Base-by-base conservation (phyloP, 2,113 vertebrate species). In the Periophthalmodon schlosseri region DNA sequence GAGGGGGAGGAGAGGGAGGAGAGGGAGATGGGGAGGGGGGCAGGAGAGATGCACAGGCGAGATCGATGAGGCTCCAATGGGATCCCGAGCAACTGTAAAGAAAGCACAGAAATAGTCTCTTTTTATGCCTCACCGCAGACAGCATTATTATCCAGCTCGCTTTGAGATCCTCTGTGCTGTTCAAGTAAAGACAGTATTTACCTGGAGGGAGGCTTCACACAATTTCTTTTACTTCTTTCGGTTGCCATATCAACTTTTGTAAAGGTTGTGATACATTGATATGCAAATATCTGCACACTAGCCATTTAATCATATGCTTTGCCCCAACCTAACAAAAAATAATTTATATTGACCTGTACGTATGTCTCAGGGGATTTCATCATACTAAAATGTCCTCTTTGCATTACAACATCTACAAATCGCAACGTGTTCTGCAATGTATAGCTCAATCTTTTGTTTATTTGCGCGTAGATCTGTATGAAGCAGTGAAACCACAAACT, bases 21-120 rank as follows among this genome's bases (percentile, higher is more conserved):
- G 9, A 76, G 61, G 21, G 21, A 44, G 47, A 44, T 44, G 10
- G 8, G 9, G 47, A 16, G 47, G 47, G 20, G 16, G 10, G 52
- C 39, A 44, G 33, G 36, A 64, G 47, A 5, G 20, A 52, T 14
- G 61, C 12, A 23, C 20, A 44, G n/a, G 49, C 67, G 49, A 58
- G 46, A 85, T 88, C 52, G 28, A 78, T 82, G n/a, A 46, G 2
- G 9, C 57, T 52, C 18, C 47, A 64, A 3, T 39, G 20, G 16
- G 47, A n/a, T 39, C 60, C 73, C 49, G 28, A 74, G 36, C 39
- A 67, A 67, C 68, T 24, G 13, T 23, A 23, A 68, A 21, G 28
- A 70, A 50, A 68, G 60, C 36, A 73, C 76, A 44, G 39, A 28
- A 57, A 77, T 56, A 68, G 13, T 56, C 64, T 15, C 12, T 47